Evolutionary conservation across 2,797 vertebrate species (phyloP).

Genomic region (Epinephelus malabaricus): DNA sequence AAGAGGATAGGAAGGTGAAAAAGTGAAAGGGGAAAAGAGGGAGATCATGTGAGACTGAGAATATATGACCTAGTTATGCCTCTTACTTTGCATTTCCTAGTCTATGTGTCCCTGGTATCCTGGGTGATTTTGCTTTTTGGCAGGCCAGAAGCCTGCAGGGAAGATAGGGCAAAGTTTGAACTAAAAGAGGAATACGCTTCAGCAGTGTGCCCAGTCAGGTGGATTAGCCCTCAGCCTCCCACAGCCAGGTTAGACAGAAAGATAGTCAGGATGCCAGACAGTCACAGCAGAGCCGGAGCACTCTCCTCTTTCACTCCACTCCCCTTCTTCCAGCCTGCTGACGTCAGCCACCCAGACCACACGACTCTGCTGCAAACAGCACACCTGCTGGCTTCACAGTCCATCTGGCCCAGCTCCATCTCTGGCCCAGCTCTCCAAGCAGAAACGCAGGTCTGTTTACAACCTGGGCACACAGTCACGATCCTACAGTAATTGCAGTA

Average conservation of each 20-base stretch:
- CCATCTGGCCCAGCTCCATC: constrained; percentile 75
- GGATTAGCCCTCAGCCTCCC: constrained; percentile 28
- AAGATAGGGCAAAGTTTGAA: constrained; percentile 33
- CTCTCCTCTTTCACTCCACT: constrained; percentile 66
- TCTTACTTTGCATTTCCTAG: constrained; percentile 71
- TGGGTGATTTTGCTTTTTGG: constrained; percentile 43
- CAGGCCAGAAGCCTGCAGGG: constrained; percentile 38
- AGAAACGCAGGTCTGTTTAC: constrained; percentile 74
- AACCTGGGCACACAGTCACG: constrained; percentile 65
- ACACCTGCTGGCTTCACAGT: constrained; percentile 82
- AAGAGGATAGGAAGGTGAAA: constrained; percentile 54
- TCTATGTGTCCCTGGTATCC: constrained; percentile 71
- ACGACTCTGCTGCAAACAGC: constrained; percentile 81
- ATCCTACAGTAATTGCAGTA: constrained; percentile 49
- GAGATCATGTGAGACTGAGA: constrained; percentile 44
- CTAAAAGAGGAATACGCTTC: constrained; percentile 47
- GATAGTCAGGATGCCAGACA: constrained; percentile 64
- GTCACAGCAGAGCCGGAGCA: constrained; percentile 51
- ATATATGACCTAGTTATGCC: constrained; percentile 80
- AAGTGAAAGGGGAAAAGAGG: constrained; percentile 35
- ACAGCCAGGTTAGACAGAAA: constrained; percentile 48
- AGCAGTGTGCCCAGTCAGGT: constrained; percentile 47
- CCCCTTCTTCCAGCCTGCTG: constrained; percentile 65
- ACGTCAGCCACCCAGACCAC: constrained; percentile 80
- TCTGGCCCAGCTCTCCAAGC: constrained; percentile 65